Conservation (phyloP, 2,888 invertebrate genomes). For the Cantharis rustica region DNA sequence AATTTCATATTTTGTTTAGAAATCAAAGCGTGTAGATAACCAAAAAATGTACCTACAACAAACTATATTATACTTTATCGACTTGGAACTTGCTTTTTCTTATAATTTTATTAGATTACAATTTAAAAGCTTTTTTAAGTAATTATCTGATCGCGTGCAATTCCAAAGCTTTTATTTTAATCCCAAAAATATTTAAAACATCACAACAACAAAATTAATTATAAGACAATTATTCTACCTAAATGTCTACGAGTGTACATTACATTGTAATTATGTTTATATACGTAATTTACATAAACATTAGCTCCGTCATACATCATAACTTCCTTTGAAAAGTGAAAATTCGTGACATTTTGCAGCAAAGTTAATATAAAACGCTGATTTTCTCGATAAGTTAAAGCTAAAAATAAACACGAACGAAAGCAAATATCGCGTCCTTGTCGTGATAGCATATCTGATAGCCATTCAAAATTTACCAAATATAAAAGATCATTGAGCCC, state of each 20-base stretch:
- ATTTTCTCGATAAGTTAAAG: conserved; percentile 14
- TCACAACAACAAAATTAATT: background rate
- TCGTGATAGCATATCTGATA: conserved; percentile 18
- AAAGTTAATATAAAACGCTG: conserved; percentile 15
- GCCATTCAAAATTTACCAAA: conserved; percentile 4
- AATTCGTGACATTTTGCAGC: conserved; percentile 16
- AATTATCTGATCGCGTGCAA: background rate
- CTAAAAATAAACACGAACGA: conserved; percentile 26
- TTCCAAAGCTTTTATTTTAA: background rate
- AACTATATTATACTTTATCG: background rate
- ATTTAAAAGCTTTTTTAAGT: background rate
- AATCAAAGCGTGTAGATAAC: background rate
- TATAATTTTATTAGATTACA: background rate
- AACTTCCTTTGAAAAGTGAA: background rate
- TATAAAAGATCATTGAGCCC: conserved; percentile 12
- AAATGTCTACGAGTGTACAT: background rate
- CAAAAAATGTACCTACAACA: background rate
- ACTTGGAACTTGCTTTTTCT: background rate
- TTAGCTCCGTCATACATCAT: background rate
- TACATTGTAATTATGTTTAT: background rate
- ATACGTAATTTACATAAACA: background rate
- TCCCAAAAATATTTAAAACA: background rate
- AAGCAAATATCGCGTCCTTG: conserved; percentile 23
- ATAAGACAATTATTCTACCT: background rate
- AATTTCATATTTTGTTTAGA: background rate